A percentile compares a stretch with the other conserved stretches of the same genome.
These are phyloP conservation scores for Rhinichthys klamathensis DNA, from an alignment of 2,113 vertebrate species.

Conservation along the genomic window DNA sequence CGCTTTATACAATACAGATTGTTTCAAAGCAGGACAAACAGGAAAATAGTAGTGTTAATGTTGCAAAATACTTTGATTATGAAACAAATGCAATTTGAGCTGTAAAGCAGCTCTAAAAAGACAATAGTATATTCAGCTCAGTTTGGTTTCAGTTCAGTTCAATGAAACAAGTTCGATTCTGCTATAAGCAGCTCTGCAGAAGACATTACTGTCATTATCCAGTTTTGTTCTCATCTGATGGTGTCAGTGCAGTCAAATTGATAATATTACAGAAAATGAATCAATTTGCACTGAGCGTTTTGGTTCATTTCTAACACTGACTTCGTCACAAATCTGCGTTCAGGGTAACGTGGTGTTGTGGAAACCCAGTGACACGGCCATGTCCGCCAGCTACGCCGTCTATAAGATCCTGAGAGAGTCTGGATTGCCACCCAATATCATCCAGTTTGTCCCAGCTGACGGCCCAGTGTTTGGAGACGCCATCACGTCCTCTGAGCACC, in stretches of 20 bases:
- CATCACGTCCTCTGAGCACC: constrained; percentile 84
- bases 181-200: no score
- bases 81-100: no score
- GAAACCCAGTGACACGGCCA: constrained; percentile 93
- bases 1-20: no score
- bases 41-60: no score
- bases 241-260: neutral
- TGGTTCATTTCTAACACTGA: neutral
- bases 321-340: neutral
- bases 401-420: constrained; percentile 86
- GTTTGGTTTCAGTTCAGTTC: no score
- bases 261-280: neutral
- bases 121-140: no score
- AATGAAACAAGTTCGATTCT: no score
- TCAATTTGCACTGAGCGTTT: neutral
- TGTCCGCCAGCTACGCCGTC: constrained; percentile 88
- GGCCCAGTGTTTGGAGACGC: constrained; percentile 89
- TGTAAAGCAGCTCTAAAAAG: no score
- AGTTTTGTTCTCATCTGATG: no score
- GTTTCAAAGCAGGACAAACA: no score
- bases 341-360: constrained; percentile 97
- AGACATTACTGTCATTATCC: no score
- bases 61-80: no score
- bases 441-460: constrained; percentile 91
- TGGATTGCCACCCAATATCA: constrained; percentile 86